A percentile compares a stretch with the other conserved stretches of the same genome.
phyloP scores from a whole-genome alignment of 2,888 invertebrate genomes.

The Lithophane ornitopus region DNA sequence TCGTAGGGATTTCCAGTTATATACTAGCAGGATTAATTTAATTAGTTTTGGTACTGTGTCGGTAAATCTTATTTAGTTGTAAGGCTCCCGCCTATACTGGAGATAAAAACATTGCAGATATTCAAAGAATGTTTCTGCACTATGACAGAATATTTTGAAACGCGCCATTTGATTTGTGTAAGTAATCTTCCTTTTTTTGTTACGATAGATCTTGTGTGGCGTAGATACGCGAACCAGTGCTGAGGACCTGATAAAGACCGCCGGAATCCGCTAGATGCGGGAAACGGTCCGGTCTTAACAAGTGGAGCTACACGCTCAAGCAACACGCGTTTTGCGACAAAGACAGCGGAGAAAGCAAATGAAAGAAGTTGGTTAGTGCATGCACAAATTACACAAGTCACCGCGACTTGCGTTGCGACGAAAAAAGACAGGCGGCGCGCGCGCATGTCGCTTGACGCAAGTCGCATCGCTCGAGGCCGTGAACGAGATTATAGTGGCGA shows the following conservation, averaged over 20 bases:
- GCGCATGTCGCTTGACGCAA: not conserved
- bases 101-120: not conserved
- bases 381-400: not conserved
- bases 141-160: not conserved
- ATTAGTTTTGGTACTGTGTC: not conserved
- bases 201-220: not conserved
- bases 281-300: not conserved
- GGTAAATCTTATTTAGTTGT: not conserved
- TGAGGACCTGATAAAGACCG: not conserved
- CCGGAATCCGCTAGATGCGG: not conserved
- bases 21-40: constrained; percentile 10
- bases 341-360: not conserved
- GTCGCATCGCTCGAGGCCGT: not conserved
- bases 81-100: too few relatives aligned
- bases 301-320: not conserved
- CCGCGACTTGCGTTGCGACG: not conserved
- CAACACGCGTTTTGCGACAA: not conserved
- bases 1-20: not conserved
- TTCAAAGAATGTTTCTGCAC: not conserved
- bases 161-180: too few relatives aligned
- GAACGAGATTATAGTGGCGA: not conserved
- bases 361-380: not conserved
- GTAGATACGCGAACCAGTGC: not conserved
- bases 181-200: not conserved
- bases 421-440: not conserved